A percentile compares a stretch with the other conserved stretches of the same genome.
Evolutionary conservation across 2,888 invertebrate species (phyloP).

Genomic region (Idaea dimidiata): DNA sequence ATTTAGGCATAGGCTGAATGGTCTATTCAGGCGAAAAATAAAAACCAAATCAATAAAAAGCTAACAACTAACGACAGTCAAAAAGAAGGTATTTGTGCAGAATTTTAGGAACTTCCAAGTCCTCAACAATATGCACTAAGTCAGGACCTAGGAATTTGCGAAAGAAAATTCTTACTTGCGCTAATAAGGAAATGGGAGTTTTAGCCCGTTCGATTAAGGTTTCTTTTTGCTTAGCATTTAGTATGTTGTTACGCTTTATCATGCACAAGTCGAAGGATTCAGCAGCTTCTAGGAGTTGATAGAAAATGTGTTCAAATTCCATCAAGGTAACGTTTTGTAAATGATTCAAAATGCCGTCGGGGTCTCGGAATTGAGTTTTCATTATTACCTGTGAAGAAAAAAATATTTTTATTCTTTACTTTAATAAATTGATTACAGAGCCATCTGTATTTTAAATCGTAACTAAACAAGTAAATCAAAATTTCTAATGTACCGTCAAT

Average conservation of each 20-base stretch:
- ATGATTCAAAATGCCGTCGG: constrained; percentile 90
- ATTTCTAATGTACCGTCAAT: too few species aligned
- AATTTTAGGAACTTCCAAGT: constrained; percentile 83
- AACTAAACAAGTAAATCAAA: too few species aligned
- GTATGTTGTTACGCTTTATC: constrained; percentile 85
- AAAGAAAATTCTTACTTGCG: constrained; percentile 83
- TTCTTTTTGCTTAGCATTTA: constrained; percentile 84
- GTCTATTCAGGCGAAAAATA: not conserved
- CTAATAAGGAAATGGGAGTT: constrained; percentile 84
- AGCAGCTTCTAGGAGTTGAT: constrained; percentile 86
- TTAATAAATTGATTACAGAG: too few species aligned
- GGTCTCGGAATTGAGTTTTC: constrained; percentile 91
- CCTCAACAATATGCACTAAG: constrained; percentile 77
- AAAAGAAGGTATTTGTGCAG: constrained; percentile 86
- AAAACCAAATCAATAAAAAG: constrained; percentile 3
- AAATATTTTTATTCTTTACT: not conserved
- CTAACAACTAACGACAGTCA: constrained; percentile 78
- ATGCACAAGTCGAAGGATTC: constrained; percentile 90
- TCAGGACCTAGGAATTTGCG: constrained; percentile 80
- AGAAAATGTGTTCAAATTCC: constrained; percentile 79
- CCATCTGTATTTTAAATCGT: too few species aligned
- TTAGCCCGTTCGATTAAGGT: constrained; percentile 83
- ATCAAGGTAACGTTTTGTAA: constrained; percentile 83
- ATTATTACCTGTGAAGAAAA: constrained; percentile 82
- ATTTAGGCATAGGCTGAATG: not conserved